Evolutionary conservation across 2,797 vertebrate genomes (phyloP).

Genomic region (Neoniphon sammara): DNA sequence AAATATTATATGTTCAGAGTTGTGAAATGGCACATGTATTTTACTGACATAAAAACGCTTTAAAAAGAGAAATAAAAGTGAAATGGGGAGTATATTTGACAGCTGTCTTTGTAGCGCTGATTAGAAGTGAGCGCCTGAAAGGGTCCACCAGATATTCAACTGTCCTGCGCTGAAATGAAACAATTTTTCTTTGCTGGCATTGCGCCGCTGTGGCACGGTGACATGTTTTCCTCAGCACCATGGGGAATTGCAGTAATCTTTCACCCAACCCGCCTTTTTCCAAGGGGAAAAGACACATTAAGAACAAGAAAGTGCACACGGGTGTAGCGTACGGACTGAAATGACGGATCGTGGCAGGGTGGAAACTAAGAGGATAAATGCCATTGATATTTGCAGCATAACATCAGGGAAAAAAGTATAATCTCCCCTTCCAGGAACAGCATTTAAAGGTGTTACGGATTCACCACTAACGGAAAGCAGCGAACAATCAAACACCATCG

Average conservation of each 20-base stretch:
- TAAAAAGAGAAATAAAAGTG: background rate
- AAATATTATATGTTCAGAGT: background rate
- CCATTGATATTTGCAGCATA: background rate
- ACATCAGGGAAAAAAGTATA: background rate
- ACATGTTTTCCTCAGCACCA: constrained; percentile 19
- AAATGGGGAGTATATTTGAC: too few species aligned
- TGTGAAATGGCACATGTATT: background rate
- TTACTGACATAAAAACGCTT: background rate
- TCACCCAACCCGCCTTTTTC: constrained; percentile 38
- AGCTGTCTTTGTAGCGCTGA: background rate
- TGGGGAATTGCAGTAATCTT: constrained; percentile 39
- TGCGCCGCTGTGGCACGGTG: constrained; percentile 6
- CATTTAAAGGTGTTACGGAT: constrained; percentile 28
- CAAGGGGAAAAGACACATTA: constrained; percentile 51
- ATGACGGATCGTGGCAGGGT: constrained; percentile 21
- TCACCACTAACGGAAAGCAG: constrained; percentile 3
- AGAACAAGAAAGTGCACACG: constrained; percentile 7
- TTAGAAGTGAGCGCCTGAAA: background rate
- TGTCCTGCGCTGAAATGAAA: constrained; percentile 1
- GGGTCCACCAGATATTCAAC: constrained; percentile 7
- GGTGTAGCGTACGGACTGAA: background rate
- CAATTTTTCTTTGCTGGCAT: constrained; percentile 19
- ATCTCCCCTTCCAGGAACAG: background rate
- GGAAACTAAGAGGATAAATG: constrained; percentile 17
- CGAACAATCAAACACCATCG: background rate